These are phyloP conservation scores for Rotaria sp. DNA, from an alignment of 2,888 invertebrate species.

Conservation along the genomic window DNA sequence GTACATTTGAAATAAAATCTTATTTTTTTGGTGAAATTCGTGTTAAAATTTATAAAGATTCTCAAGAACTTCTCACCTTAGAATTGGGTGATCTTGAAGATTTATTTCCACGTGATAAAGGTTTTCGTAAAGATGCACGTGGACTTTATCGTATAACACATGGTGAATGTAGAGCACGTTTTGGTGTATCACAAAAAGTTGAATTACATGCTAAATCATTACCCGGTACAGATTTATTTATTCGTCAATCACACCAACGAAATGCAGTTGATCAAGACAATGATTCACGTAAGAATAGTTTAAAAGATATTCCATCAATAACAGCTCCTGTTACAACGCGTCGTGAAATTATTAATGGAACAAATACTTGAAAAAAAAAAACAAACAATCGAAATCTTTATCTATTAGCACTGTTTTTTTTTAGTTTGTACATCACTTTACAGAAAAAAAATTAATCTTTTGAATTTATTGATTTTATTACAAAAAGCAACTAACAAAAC, in stretches of 20 bases:
- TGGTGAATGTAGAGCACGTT: constrained; percentile 38
- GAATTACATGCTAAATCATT: constrained; percentile 35
- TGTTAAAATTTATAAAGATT: constrained; percentile 37
- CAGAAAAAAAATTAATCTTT: background rate
- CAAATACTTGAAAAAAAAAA: background rate
- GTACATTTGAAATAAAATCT: constrained; percentile 37
- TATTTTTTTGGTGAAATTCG: constrained; percentile 38
- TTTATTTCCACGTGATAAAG: constrained; percentile 35
- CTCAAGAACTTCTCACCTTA: constrained; percentile 15
- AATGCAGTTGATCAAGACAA: background rate
- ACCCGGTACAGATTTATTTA: background rate
- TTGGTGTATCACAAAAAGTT: constrained; percentile 39
- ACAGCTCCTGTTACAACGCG: background rate
- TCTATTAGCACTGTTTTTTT: background rate
- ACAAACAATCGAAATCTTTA: background rate
- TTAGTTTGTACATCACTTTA: background rate
- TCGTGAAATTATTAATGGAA: background rate
- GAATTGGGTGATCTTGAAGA: constrained; percentile 37
- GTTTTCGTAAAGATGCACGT: constrained; percentile 33
- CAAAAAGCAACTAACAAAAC: too few species aligned
- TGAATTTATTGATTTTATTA: too few species aligned
- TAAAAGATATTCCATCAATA: background rate
- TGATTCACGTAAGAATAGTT: constrained; percentile 1
- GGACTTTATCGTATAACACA: constrained; percentile 36
- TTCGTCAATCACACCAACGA: background rate